Percentiles rank a stretch among this genome's conserved stretches.
These are phyloP conservation scores for Athene cunicularia DNA, from an alignment of 2,113 vertebrate genomes.

Conservation along the genomic window DNA sequence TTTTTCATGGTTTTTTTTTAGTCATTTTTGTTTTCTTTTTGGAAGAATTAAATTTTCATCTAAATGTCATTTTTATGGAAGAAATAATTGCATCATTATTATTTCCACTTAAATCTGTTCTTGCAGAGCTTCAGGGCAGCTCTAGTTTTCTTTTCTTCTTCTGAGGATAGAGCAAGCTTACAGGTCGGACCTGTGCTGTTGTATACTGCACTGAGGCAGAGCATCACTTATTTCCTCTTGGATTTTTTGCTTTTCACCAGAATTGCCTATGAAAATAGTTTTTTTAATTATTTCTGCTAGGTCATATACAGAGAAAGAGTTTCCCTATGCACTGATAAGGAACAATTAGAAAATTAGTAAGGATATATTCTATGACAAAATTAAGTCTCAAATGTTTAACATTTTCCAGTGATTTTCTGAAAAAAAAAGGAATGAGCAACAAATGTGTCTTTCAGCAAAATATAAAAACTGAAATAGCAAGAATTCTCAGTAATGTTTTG, in stretches of 20 bases:
- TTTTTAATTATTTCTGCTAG: not conserved
- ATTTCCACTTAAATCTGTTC: not conserved
- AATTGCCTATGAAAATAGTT: not conserved
- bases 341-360: not conserved
- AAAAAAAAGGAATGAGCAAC: not conserved
- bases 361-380: not conserved
- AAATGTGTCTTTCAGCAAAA: not conserved
- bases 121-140: not conserved
- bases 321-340: not conserved
- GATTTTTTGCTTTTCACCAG: not conserved
- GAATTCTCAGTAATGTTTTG: not conserved
- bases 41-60: not conserved
- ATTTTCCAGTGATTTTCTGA: not conserved
- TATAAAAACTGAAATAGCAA: not conserved
- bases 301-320: not conserved
- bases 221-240: not conserved
- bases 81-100: conserved; percentile 12
- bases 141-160: not conserved
- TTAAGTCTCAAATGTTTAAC: not conserved
- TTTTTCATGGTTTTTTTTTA: not conserved
- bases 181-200: not conserved
- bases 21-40: not conserved
- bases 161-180: not conserved
- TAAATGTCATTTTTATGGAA: not conserved
- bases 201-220: not conserved